phyloP scores from a whole-genome alignment of 2,888 invertebrate genomes.

The Nomada ruficornis region DNA sequence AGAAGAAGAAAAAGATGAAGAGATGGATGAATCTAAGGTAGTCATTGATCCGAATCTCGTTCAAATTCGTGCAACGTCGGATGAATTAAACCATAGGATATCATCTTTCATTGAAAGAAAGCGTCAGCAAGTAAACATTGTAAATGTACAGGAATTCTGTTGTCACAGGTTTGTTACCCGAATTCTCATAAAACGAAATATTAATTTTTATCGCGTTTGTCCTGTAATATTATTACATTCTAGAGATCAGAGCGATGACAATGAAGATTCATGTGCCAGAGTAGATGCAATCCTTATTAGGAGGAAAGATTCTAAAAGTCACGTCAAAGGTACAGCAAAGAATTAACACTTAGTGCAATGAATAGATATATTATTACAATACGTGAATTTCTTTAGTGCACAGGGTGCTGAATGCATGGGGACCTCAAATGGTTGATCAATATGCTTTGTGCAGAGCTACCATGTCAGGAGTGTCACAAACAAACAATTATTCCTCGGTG shows the following conservation, averaged over 20 bases:
- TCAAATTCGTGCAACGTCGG: constrained; percentile 89
- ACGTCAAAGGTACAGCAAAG: constrained; percentile 88
- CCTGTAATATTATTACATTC: constrained; percentile 3
- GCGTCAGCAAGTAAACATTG: constrained; percentile 89
- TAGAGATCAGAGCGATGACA: constrained; percentile 80
- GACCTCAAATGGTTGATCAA: constrained; percentile 86
- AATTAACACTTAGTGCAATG: not conserved
- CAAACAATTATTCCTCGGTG: constrained; percentile 83
- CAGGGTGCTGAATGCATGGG: constrained; percentile 89
- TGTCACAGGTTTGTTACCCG: constrained; percentile 75
- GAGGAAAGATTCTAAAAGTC: constrained; percentile 91
- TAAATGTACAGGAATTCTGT: constrained; percentile 92
- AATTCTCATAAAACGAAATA: not conserved
- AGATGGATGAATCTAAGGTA: constrained; percentile 43
- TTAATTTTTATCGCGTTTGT: not conserved
- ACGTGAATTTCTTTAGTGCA: constrained; percentile 86
- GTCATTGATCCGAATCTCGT: constrained; percentile 85
- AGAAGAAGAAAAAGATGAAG: constrained; percentile 21
- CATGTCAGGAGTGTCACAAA: constrained; percentile 27
- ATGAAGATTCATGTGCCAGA: constrained; percentile 89
- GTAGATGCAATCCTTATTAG: constrained; percentile 90
- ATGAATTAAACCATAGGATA: constrained; percentile 89
- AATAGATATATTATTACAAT: not conserved
- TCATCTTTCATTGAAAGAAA: constrained; percentile 91
- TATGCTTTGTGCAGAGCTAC: constrained; percentile 51